Evolutionary conservation across 2,113 vertebrate genomes (phyloP).

Genomic region (Gopherus flavomarginatus): DNA sequence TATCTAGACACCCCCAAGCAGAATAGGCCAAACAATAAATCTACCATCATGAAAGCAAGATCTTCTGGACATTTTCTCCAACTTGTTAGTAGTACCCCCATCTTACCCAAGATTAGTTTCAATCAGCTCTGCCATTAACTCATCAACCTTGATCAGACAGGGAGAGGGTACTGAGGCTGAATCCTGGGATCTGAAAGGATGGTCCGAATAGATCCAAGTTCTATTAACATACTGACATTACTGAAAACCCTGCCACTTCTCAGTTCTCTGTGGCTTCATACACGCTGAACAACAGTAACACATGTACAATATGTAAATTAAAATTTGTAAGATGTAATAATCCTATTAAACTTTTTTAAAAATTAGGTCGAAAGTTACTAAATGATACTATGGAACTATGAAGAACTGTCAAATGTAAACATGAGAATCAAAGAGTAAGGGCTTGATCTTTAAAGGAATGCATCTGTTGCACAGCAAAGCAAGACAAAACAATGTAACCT

Average conservation of each 20-base stretch:
- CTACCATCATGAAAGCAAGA: neutral
- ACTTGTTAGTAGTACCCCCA: neutral
- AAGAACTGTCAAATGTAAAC: neutral
- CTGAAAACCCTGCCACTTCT: neutral
- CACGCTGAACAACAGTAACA: neutral
- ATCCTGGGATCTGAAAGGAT: neutral
- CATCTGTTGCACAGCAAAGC: slow-evolving; percentile 4
- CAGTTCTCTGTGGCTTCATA: neutral
- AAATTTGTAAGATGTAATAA: neutral
- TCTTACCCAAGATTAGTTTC: neutral
- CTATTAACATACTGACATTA: neutral
- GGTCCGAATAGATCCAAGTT: neutral
- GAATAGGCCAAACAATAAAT: neutral
- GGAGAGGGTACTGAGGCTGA: neutral
- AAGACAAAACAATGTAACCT: neutral
- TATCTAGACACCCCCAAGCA: neutral
- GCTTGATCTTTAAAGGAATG: neutral
- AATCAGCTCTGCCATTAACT: neutral
- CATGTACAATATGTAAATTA: neutral
- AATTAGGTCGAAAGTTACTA: neutral
- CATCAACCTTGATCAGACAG: neutral
- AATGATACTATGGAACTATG: neutral
- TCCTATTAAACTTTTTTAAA: neutral
- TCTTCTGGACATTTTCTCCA: neutral
- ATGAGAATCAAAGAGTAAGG: neutral